Evolutionary conservation across 2,113 vertebrate genomes (phyloP).

Genomic region (Hippocampus comes): DNA sequence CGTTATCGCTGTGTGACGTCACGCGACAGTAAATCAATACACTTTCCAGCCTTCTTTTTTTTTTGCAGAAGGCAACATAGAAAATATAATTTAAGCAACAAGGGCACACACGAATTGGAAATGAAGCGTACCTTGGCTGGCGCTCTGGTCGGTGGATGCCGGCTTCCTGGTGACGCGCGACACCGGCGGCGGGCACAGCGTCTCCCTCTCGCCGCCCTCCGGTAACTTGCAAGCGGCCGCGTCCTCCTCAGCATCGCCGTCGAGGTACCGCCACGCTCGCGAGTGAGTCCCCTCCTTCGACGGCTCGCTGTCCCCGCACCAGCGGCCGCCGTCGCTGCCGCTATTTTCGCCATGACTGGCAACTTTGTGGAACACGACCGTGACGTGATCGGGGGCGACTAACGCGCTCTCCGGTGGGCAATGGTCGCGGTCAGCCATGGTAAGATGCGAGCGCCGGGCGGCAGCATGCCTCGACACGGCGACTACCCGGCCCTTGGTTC

Average conservation of each 20-base stretch:
- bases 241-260: constrained; percentile 5
- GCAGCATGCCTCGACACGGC: constrained; percentile 64
- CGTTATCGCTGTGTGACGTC: constrained; percentile 17
- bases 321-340: not conserved
- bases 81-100: not conserved
- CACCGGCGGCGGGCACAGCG: constrained; percentile 31
- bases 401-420: constrained; percentile 33
- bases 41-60: not conserved
- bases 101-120: not conserved
- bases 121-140: not conserved
- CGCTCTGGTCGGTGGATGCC: constrained; percentile 22
- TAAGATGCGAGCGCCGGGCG: constrained; percentile 53
- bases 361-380: constrained; percentile 57
- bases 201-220: constrained; percentile 26
- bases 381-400: constrained; percentile 49
- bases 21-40: constrained; percentile 26
- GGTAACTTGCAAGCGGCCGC: not conserved
- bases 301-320: constrained; percentile 23
- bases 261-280: not conserved
- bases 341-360: constrained; percentile 32
- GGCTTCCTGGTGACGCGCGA: constrained; percentile 30
- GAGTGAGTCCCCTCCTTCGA: constrained; percentile 38
- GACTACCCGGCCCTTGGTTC: constrained; percentile 25
- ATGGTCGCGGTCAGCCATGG: constrained; percentile 60
- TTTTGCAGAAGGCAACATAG: not conserved